Conservation (phyloP, 2,888 invertebrate genomes). For the Pasiphila rectangulata region DNA sequence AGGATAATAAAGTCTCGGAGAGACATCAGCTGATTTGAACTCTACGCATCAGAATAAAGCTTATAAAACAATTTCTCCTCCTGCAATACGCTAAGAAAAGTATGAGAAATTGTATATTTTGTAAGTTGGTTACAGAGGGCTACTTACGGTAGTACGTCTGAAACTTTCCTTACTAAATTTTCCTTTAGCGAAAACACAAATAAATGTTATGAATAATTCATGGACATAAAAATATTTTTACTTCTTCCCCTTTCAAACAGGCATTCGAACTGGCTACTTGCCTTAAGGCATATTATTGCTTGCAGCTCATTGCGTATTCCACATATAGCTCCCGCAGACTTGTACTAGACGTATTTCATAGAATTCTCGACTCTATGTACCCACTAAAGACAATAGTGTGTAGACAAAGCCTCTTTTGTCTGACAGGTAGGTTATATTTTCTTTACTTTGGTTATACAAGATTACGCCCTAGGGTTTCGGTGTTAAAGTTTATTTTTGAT, state of each 20-base stretch:
- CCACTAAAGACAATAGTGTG: constrained; percentile 42
- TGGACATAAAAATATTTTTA: constrained; percentile 53
- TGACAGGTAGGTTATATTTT: constrained; percentile 34
- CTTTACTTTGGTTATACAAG: constrained; percentile 25
- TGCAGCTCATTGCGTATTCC: constrained; percentile 32
- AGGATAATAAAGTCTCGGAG: too few species aligned
- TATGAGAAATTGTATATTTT: too few species aligned
- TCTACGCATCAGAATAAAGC: too few species aligned
- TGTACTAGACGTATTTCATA: constrained; percentile 31
- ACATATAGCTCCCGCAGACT: constrained; percentile 26
- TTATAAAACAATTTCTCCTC: too few species aligned
- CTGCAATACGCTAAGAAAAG: too few species aligned
- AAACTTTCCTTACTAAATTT: constrained; percentile 38
- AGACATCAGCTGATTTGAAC: too few species aligned
- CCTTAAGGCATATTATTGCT: constrained; percentile 43
- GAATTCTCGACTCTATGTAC: constrained; percentile 43
- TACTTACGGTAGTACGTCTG: background rate
- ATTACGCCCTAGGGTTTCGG: constrained; percentile 26
- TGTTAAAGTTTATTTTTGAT: constrained; percentile 28
- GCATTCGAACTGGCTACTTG: constrained; percentile 35
- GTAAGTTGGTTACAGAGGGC: too few species aligned
- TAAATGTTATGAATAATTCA: constrained; percentile 51
- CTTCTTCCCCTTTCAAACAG: constrained; percentile 44
- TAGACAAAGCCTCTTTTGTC: constrained; percentile 50
- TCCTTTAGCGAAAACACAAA: constrained; percentile 43